Base-by-base conservation (phyloP, 2,888 invertebrate genomes). In the Pollenia griseotomentosa region DNA sequence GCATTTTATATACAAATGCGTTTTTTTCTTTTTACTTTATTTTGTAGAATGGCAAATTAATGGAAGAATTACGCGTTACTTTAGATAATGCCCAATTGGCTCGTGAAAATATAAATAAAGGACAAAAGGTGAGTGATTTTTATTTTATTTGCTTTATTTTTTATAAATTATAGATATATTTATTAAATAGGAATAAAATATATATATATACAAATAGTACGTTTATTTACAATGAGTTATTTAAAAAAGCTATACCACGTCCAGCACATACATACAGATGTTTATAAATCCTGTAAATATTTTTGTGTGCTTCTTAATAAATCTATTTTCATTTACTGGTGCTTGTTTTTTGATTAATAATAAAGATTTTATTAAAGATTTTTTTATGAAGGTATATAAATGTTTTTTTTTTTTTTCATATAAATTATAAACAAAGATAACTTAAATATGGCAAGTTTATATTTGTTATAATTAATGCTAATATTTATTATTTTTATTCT, bases 41-140 rank as follows among this genome's bases (percentile, higher is more conserved):
- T 51, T 61, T 82, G 14, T 79, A 92, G 92, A 92, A 92, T 88
- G 86, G 87, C 10, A 82, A 81, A 0, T 78, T 86, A 46, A 83
- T 86, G 70, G 88, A 89, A 19, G 90, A 90, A 42, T 83, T 91
- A 11, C 44, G 82, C 9, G 83, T 86, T 53, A 82, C 91, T 53
- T 63, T 91, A 70, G 90, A 91, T 63, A 89, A 89, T 44, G 86
- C 90, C 14, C 90, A 90, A 59, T 70, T 77, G 53, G 90, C 90
- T 2, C 88, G 89, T 1, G 90, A 91, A n/a, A 81, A 80, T 23
- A 78, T 90, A 65, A 85, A 83, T 46, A 90, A 90, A 68, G 88
- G 90, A 23, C 90, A 90, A 89, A 90, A 91, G 91, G 92, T 91
- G 88, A 87, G 91, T 79, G 16, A n/a, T 44, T 68, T 70, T 46